Conservation (phyloP, 2,888 invertebrate species). For the Heliconius hortense region DNA sequence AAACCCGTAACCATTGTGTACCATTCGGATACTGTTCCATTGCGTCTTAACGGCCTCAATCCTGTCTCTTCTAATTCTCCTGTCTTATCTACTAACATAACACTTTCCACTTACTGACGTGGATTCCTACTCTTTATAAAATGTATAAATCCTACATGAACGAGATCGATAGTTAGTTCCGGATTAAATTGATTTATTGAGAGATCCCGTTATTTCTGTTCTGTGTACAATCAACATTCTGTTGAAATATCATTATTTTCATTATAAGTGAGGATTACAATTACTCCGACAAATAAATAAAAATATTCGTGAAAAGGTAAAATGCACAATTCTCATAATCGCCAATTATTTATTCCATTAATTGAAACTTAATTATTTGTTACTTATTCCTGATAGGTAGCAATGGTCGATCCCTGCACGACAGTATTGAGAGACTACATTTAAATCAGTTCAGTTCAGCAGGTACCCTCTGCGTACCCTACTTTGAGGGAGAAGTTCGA, state of each 20-base stretch:
- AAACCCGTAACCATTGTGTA: not conserved
- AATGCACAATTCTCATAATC: too few relatives aligned
- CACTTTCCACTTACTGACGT: not conserved
- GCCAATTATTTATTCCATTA: too few relatives aligned
- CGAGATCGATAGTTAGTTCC: not conserved
- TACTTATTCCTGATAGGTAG: too few relatives aligned
- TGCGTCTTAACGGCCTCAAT: not conserved
- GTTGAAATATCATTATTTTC: not conserved
- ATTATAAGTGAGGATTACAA: not conserved
- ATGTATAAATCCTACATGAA: not conserved
- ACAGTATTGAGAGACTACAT: too few relatives aligned
- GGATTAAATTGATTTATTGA: not conserved
- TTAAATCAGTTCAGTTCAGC: too few relatives aligned
- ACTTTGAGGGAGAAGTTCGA: too few relatives aligned
- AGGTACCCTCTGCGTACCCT: too few relatives aligned
- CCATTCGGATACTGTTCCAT: not conserved
- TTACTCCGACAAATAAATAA: not conserved
- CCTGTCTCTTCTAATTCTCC: not conserved
- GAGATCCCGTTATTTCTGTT: not conserved
- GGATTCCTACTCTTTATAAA: not conserved
- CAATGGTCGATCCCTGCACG: too few relatives aligned
- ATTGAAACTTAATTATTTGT: too few relatives aligned
- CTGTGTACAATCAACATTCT: not conserved
- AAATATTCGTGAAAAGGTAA: not conserved
- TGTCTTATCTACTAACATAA: not conserved